Evolutionary conservation across 2,113 vertebrate species (phyloP).

Genomic region (Cephalopterus ornatus): DNA sequence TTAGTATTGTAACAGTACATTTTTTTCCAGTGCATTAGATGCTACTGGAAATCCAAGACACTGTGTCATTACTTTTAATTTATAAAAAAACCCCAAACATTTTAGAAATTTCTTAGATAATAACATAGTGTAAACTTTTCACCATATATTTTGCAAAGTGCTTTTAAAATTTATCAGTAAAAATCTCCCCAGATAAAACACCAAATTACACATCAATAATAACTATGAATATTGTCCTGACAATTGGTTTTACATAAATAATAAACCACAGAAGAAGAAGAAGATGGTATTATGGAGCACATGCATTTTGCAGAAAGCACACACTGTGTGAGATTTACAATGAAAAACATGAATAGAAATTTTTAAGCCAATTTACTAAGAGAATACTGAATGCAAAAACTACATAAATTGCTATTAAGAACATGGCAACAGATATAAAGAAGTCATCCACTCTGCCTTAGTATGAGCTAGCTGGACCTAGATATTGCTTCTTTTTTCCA

Average conservation of each 20-base stretch:
- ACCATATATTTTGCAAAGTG: not conserved
- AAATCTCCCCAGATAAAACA: not conserved
- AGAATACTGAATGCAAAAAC: not conserved
- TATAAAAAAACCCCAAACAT: rapidly evolving
- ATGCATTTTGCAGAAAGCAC: not conserved
- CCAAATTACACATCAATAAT: not conserved
- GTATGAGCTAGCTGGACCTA: not conserved
- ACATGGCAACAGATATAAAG: not conserved
- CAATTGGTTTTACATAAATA: not conserved
- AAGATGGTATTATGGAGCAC: not conserved
- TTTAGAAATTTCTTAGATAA: not conserved
- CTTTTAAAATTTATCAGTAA: not conserved
- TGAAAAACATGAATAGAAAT: not conserved
- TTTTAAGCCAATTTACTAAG: not conserved
- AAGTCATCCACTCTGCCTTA: not conserved
- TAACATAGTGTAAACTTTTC: not conserved
- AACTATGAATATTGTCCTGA: not conserved
- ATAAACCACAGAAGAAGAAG: not conserved
- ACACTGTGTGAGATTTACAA: not conserved
- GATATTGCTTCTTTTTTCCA: not conserved
- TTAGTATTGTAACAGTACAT: not conserved
- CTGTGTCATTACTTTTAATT: not conserved
- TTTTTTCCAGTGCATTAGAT: not conserved
- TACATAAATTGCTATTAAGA: not conserved
- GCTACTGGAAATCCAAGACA: not conserved